Conservation (phyloP, 2,113 vertebrate genomes). For the Ptychochromis oligacanthus region DNA sequence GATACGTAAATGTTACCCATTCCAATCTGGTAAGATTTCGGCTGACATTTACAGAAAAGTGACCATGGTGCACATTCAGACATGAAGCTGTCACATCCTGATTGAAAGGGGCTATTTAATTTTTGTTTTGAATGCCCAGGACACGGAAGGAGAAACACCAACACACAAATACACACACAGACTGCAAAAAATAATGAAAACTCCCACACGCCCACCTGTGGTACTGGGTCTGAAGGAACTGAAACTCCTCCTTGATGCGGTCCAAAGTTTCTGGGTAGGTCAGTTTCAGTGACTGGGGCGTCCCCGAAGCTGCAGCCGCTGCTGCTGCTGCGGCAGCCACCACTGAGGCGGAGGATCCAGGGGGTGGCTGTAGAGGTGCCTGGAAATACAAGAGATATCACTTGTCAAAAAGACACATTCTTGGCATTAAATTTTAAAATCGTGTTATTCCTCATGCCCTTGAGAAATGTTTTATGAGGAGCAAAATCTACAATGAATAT, state of each 20-base stretch:
- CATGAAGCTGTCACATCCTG: neutral
- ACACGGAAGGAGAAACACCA: neutral
- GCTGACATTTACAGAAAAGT: neutral
- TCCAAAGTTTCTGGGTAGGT: slow-evolving; percentile 93
- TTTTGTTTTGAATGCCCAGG: neutral
- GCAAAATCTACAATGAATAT: neutral
- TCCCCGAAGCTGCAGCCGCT: slow-evolving; percentile 80
- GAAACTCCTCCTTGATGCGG: slow-evolving; percentile 94
- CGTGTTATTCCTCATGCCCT: neutral
- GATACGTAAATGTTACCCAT: neutral
- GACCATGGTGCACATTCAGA: neutral
- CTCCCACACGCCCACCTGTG: slow-evolving; percentile 81
- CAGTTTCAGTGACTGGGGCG: slow-evolving; percentile 88
- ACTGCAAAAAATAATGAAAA: neutral
- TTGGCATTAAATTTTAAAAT: neutral
- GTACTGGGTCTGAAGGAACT: slow-evolving; percentile 93
- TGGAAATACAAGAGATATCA: slow-evolving; percentile 34
- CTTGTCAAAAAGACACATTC: neutral
- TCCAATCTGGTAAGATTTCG: neutral
- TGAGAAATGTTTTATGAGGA: neutral
- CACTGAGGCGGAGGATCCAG: slow-evolving; percentile 82
- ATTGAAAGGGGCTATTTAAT: neutral
- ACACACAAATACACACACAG: neutral
- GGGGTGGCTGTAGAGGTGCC: slow-evolving; percentile 82
- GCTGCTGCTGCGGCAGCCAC: slow-evolving; percentile 80